A percentile compares a stretch with the other conserved stretches of the same genome.
Evolutionary conservation across 1,140 invertebrate genomes (phyloP).

Genomic region (Polyergus mexicanus): DNA sequence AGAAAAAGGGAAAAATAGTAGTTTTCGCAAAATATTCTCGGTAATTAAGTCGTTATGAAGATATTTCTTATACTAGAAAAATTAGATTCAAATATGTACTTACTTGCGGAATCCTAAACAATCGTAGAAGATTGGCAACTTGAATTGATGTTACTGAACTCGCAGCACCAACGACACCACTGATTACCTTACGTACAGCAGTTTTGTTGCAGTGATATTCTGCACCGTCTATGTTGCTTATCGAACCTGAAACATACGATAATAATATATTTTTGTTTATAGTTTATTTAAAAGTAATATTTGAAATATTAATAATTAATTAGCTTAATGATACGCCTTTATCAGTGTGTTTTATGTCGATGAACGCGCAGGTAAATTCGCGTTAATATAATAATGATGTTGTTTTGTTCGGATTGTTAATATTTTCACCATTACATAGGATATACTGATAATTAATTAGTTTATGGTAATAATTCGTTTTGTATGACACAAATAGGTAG

Average conservation of each 20-base stretch:
- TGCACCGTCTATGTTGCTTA: conserved; percentile 97
- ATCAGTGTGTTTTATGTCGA: neutral
- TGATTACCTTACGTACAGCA: conserved; percentile 95
- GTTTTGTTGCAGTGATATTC: conserved; percentile 96
- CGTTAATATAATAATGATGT: conserved; percentile 72
- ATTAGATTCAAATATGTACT: conserved; percentile 87
- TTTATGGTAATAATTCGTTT: conserved; percentile 62
- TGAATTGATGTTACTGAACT: conserved; percentile 98
- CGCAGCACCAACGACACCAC: conserved; percentile 97
- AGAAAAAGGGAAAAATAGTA: neutral
- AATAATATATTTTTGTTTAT: neutral
- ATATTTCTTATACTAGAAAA: neutral
- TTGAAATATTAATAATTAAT: conserved; percentile 50
- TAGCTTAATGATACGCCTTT: conserved; percentile 16
- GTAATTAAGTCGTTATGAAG: neutral
- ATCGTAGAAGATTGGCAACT: conserved; percentile 96
- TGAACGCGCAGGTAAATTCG: neutral
- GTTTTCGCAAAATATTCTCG: neutral
- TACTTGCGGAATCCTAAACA: conserved; percentile 99
- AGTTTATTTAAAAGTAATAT: conserved; percentile 41
- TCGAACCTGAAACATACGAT: conserved; percentile 92
- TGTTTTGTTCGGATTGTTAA: conserved; percentile 67
- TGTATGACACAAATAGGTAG: neutral
- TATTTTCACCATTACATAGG: conserved; percentile 68
- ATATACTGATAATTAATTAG: conserved; percentile 69